Evolutionary conservation across 2,113 vertebrate genomes (phyloP).

Genomic region (Dicaeum eximium): DNA sequence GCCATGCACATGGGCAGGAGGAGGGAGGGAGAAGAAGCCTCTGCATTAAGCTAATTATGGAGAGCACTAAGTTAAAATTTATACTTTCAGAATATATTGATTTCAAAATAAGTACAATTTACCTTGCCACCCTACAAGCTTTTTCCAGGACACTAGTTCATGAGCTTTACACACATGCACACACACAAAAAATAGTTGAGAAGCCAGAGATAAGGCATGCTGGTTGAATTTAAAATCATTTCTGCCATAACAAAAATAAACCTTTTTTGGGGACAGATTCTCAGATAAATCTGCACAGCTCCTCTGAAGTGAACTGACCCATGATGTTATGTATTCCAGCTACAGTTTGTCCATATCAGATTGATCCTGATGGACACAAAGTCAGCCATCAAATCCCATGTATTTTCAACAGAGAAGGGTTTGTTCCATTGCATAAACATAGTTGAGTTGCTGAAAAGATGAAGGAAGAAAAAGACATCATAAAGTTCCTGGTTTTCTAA

Average conservation of each 20-base stretch:
- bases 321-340: background rate
- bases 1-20: background rate
- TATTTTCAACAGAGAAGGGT: background rate
- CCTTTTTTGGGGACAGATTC: background rate
- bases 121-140: background rate
- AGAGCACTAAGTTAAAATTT: background rate
- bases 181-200: background rate
- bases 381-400: background rate
- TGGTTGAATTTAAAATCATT: background rate
- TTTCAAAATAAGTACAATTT: background rate
- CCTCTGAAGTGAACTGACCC: constrained; percentile 11
- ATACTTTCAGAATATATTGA: background rate
- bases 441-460: background rate
- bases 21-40: background rate
- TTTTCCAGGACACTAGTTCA: background rate
- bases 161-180: no score
- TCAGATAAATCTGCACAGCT: background rate
- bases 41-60: background rate
- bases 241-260: background rate
- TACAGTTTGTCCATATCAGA: background rate
- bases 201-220: background rate
- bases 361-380: background rate
- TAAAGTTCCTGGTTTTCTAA: background rate
- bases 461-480: background rate
- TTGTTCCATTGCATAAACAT: background rate